Base-by-base conservation (phyloP, 2,797 vertebrate genomes). In the Lerista edwardsae region DNA sequence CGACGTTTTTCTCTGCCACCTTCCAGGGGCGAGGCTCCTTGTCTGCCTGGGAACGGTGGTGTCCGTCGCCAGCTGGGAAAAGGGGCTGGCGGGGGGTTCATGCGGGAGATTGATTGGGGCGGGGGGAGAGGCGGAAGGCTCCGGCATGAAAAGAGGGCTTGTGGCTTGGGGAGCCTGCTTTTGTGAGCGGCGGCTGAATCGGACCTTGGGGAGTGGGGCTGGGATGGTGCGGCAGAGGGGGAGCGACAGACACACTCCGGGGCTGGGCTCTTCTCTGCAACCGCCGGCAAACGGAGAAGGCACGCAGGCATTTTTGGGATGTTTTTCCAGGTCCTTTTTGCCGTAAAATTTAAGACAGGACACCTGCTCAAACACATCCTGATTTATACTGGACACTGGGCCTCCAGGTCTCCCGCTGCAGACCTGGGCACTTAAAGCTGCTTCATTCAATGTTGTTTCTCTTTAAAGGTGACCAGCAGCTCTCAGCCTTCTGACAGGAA, bases 1-100 rank as follows among this genome's bases (percentile, higher is more conserved):
- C 96, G 95, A 96, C 94, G 97, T 97, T 97, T 96, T 27, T 96
- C 96, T 97, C 96, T 96, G 97, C 96, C 96, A 96, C 97, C 97
- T 98, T 97, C 96, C 94, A 80, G 94, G 96, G 95, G 95, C 93
- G 94, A 83, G 93, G 92, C 93, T 94, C 95, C 95, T 94, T 96
- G 83, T 80, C 91, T 89, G 94, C 94, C 91, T 94, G 92, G 93
- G 94, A 96, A 95, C 92, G 78, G 94, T 89, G 83, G 90, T 82
- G 92, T 93, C 93, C 85, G 93, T 94, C 95, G 96, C 96, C 97
- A 97, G 96, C 96, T 96, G 96, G 93, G 95, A 92, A 94, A 95
- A 95, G 91, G 95, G 95, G 94, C 87, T 90, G 94, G n/a, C n/a
- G n/a, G 95, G 95, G 87, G 94, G 93, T 91, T 94, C 95, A 39